Evolutionary conservation across 2,113 vertebrate genomes (phyloP).

Genomic region (Osmerus mordax): DNA sequence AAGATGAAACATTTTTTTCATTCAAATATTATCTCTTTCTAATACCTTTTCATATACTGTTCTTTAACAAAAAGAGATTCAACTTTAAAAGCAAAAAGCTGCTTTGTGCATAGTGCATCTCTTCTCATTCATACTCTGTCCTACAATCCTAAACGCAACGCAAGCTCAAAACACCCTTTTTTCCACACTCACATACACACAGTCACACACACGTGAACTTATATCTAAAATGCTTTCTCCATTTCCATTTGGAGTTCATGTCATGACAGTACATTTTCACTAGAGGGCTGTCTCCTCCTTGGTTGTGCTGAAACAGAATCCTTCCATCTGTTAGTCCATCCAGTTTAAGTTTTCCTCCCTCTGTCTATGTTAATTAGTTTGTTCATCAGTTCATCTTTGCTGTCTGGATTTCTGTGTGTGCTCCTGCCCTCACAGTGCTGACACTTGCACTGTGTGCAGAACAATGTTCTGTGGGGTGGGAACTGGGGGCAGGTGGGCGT

Average conservation of each 20-base stretch:
- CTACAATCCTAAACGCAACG: no score
- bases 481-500: slow-evolving; percentile 67
- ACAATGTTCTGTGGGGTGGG: slow-evolving; percentile 81
- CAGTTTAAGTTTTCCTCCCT: slow-evolving; percentile 41
- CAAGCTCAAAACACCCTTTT: no score
- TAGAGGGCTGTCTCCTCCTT: slow-evolving; percentile 61
- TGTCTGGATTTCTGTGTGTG: neutral
- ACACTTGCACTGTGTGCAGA: slow-evolving; percentile 76
- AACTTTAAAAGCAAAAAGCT: no score
- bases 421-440: slow-evolving; percentile 64
- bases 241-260: slow-evolving; percentile 50
- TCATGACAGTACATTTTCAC: slow-evolving; percentile 62
- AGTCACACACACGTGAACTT: no score
- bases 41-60: no score
- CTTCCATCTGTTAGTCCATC: slow-evolving; percentile 31
- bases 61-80: no score
- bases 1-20: no score
- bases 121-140: no score
- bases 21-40: no score
- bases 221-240: slow-evolving; percentile 1
- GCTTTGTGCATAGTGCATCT: no score
- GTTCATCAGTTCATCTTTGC: slow-evolving; percentile 26
- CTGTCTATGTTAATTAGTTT: slow-evolving; percentile 42
- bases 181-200: no score
- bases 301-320: slow-evolving; percentile 32